Percentiles rank a stretch among this genome's conserved stretches.
phyloP scores from a whole-genome alignment of 2,113 vertebrate species.

The Camelus dromedarius region DNA sequence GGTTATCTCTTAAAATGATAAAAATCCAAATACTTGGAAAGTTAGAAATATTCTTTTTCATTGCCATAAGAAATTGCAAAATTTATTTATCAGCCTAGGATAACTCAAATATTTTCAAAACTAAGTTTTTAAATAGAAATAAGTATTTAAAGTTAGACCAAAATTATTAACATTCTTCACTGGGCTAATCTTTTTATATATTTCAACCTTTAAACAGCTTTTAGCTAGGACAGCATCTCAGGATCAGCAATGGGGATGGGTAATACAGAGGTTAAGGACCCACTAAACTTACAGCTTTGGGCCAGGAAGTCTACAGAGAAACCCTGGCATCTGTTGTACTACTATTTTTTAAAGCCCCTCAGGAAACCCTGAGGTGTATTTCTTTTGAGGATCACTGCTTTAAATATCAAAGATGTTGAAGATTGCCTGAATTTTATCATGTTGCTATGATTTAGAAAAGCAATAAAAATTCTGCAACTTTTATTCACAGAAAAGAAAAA shows the following conservation, averaged over 20 bases:
- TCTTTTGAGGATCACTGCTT: not conserved
- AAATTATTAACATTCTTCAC: not conserved
- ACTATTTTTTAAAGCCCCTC: not conserved
- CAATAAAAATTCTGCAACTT: not conserved
- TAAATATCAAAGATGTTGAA: not conserved
- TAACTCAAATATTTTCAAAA: slow-evolving; percentile 25
- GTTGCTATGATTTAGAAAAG: not conserved
- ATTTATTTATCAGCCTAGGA: not conserved
- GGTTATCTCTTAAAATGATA: not conserved
- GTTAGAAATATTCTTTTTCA: not conserved
- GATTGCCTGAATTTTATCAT: not conserved
- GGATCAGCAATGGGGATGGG: not conserved
- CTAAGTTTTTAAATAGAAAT: slow-evolving; percentile 40
- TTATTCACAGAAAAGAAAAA: slow-evolving; percentile 12
- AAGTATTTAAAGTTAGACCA: not conserved
- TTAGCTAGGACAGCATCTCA: not conserved
- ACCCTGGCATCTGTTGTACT: too few relatives aligned
- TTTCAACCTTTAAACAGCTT: not conserved
- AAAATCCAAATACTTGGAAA: slow-evolving; percentile 38
- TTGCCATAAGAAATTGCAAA: not conserved
- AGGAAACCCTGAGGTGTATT: not conserved
- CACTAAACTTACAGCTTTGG: not conserved
- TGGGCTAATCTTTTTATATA: not conserved
- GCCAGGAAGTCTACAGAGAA: not conserved
- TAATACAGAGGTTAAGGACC: not conserved